Percentiles rank a stretch among this genome's conserved stretches.
Evolutionary conservation across 2,113 vertebrate genomes (phyloP).

Genomic region (Lipophrys pholis): DNA sequence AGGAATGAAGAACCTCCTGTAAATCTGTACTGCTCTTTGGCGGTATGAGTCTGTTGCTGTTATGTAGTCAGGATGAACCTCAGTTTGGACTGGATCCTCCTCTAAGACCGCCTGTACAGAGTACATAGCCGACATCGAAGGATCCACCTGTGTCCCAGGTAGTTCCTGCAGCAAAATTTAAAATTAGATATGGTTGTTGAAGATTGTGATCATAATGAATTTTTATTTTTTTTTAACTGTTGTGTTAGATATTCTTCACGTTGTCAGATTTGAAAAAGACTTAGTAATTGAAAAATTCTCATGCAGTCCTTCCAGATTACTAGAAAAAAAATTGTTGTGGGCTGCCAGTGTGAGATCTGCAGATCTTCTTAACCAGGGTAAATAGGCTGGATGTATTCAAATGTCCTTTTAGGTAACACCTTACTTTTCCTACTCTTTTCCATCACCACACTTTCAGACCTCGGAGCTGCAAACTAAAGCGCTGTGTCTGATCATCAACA

Average conservation of each 20-base stretch:
- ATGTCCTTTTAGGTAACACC: not conserved
- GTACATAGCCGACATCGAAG: too few species aligned
- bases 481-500: not conserved
- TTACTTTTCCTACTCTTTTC: not conserved
- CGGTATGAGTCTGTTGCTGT: too few species aligned
- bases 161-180: too few species aligned
- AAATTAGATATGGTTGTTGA: too few species aligned
- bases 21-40: too few species aligned
- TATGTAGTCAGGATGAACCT: too few species aligned
- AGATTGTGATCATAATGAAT: too few species aligned
- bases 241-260: not conserved
- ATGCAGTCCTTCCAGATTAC: not conserved
- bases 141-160: too few species aligned
- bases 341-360: not conserved
- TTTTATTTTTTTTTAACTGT: too few species aligned
- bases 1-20: too few species aligned
- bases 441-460: conserved; percentile 4
- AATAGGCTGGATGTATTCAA: not conserved
- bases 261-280: not conserved
- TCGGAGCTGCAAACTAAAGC: not conserved
- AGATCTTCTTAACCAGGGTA: not conserved
- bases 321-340: not conserved
- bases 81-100: too few species aligned
- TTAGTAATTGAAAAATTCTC: not conserved
- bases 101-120: too few species aligned